phyloP scores from a whole-genome alignment of 2,113 vertebrate genomes.

The Platysteira castanea region DNA sequence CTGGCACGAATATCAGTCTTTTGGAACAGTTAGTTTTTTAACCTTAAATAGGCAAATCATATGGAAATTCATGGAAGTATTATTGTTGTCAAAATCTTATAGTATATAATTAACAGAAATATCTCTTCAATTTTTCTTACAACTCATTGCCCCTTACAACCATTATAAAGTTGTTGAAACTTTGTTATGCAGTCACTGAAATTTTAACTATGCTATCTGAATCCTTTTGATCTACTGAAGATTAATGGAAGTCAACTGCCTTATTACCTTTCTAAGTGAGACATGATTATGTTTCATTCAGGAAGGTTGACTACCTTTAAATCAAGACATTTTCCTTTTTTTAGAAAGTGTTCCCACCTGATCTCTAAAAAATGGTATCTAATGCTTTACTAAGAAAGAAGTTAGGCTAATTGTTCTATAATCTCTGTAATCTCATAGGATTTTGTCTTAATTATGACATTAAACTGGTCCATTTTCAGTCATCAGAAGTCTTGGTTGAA shows the following conservation, averaged over 20 bases:
- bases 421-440: neutral
- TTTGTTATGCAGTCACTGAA: neutral
- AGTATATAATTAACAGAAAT: neutral
- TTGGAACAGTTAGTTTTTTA: neutral
- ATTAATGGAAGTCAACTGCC: constrained; percentile 39
- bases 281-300: neutral
- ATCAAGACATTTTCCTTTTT: neutral
- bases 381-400: constrained; percentile 5
- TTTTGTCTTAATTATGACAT: constrained; percentile 4
- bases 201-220: constrained; percentile 38
- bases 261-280: constrained; percentile 44
- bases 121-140: neutral
- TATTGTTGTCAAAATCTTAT: neutral
- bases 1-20: neutral
- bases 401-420: neutral
- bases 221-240: constrained; percentile 15
- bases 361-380: constrained; percentile 19
- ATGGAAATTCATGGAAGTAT: neutral
- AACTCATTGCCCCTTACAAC: neutral
- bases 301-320: neutral
- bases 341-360: neutral
- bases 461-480: neutral
- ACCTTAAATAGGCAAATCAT: neutral
- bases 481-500: neutral
- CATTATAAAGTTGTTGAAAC: neutral